Conservation (phyloP, 2,888 invertebrate species). For the Archips crataeganus region DNA sequence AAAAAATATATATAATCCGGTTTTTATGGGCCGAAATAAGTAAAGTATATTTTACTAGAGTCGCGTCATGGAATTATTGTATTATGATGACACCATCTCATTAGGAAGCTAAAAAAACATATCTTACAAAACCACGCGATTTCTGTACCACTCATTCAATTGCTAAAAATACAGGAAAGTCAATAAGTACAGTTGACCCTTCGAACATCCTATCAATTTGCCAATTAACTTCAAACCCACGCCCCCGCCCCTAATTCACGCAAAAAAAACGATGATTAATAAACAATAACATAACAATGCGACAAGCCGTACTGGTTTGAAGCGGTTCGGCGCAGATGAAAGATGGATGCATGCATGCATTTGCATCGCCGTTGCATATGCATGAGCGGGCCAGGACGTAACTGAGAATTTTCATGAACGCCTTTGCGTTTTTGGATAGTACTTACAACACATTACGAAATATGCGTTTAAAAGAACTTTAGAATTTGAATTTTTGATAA, state of each 20-base stretch:
- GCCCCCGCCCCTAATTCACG: slow-evolving; percentile 1
- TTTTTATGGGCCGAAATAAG: no score
- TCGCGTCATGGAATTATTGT: no score
- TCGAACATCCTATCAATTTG: not conserved
- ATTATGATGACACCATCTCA: no score
- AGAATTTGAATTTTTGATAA: no score
- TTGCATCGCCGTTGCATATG: slow-evolving; percentile 35
- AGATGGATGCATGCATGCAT: slow-evolving; percentile 38
- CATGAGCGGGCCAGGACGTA: slow-evolving; percentile 24
- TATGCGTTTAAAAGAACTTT: no score
- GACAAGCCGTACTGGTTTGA: slow-evolving; percentile 14
- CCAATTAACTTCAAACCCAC: not conserved
- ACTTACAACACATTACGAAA: not conserved
- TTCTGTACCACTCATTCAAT: no score
- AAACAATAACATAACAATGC: slow-evolving; percentile 36
- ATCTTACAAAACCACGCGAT: no score
- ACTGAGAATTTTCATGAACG: slow-evolving; percentile 22
- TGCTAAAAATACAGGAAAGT: no score
- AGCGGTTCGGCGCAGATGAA: slow-evolving; percentile 36
- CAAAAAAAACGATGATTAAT: slow-evolving; percentile 32
- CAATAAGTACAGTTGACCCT: not conserved
- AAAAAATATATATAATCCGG: no score
- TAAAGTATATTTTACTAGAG: no score
- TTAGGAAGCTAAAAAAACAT: no score
- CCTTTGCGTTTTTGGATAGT: not conserved